Percentiles rank a stretch among this genome's conserved stretches.
Evolutionary conservation across 2,113 vertebrate genomes (phyloP).

Genomic region (Zeus faber): DNA sequence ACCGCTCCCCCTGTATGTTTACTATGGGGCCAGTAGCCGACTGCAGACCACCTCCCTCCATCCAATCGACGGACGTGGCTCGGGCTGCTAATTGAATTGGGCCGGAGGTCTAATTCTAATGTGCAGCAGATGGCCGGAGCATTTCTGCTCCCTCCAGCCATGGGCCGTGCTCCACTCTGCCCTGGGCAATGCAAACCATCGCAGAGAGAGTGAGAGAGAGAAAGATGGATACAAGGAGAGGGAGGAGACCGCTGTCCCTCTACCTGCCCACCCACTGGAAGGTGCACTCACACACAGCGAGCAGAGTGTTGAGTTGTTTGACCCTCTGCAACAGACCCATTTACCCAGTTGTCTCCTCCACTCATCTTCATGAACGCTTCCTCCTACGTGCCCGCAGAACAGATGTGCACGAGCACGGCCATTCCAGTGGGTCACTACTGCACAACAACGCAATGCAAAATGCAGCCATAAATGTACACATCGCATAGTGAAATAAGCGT

Average conservation of each 20-base stretch:
- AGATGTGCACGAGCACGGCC: too few relatives aligned
- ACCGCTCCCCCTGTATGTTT: conserved; percentile 14
- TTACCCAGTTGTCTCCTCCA: too few relatives aligned
- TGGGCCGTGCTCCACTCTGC: neutral
- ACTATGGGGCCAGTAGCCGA: conserved; percentile 28
- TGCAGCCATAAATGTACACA: too few relatives aligned
- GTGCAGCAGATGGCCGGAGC: conserved; percentile 74
- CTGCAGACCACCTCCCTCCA: conserved; percentile 27
- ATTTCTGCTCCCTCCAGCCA: conserved; percentile 42
- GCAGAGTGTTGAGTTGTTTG: too few relatives aligned
- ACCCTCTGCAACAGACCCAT: too few relatives aligned
- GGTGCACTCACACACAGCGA: too few relatives aligned
- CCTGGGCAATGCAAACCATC: conserved; percentile 27
- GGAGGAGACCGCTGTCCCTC: neutral
- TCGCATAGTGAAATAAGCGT: too few relatives aligned
- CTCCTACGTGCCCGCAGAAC: too few relatives aligned
- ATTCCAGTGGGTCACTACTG: too few relatives aligned
- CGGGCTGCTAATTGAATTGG: conserved; percentile 75
- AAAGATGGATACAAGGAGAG: conserved; percentile 1
- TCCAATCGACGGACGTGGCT: conserved; percentile 69
- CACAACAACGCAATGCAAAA: too few relatives aligned
- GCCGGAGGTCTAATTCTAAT: conserved; percentile 77
- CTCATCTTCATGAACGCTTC: too few relatives aligned
- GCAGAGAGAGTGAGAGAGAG: conserved; percentile 5
- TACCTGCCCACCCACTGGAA: too few relatives aligned